Percentiles rank a stretch among this genome's conserved stretches.
These are phyloP conservation scores for Protonibea diacanthus DNA, from an alignment of 2,797 vertebrate species.

Conservation along the genomic window DNA sequence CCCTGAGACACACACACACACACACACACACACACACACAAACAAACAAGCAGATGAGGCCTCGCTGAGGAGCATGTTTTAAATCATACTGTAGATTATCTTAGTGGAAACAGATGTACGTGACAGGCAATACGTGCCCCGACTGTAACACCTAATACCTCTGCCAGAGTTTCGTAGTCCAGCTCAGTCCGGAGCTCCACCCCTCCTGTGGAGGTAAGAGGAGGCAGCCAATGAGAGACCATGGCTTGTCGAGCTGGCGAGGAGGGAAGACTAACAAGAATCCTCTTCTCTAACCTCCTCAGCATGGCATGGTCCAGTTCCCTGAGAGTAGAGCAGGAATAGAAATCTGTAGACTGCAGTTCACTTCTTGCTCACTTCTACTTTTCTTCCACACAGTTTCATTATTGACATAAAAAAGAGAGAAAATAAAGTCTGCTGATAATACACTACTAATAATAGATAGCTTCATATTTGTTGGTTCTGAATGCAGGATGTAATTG, in stretches of 20 bases:
- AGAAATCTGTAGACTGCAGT: background rate
- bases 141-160: conserved; percentile 80
- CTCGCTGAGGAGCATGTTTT: background rate
- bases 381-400: background rate
- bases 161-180: conserved; percentile 88
- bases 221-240: conserved; percentile 94
- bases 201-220: conserved; percentile 84
- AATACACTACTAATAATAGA: no score
- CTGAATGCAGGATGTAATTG: no score
- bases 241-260: conserved; percentile 89
- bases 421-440: no score
- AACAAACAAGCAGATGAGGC: background rate
- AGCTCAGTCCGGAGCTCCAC: conserved; percentile 89
- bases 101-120: background rate
- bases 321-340: conserved; percentile 79
- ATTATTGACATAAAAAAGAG: background rate
- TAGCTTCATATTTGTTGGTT: no score
- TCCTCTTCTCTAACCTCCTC: conserved; percentile 94
- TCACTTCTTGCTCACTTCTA: background rate
- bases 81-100: background rate
- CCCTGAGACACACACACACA: conserved; percentile 51
- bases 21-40: conserved; percentile 14
- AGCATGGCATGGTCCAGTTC: conserved; percentile 96
- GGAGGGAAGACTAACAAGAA: conserved; percentile 92
- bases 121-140: background rate